Percentiles rank a stretch among this genome's conserved stretches.
Evolutionary conservation across 2,888 invertebrate species (phyloP).

Genomic region (Clistopyga incitator): DNA sequence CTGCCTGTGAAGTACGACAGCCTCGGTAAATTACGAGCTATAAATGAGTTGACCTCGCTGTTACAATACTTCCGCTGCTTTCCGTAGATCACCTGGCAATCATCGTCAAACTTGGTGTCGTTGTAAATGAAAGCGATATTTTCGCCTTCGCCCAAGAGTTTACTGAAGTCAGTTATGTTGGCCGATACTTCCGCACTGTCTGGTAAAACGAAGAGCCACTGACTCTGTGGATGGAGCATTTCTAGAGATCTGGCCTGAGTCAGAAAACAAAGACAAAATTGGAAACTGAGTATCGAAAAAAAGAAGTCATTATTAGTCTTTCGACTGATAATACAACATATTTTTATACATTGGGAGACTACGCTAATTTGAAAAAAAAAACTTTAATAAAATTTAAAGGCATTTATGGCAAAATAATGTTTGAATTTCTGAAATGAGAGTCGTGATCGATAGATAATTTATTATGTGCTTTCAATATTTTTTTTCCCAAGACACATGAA

Average conservation of each 20-base stretch:
- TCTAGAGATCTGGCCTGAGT: slow-evolving; percentile 87
- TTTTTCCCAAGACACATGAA: no score
- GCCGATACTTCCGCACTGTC: slow-evolving; percentile 85
- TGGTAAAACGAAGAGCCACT: slow-evolving; percentile 93
- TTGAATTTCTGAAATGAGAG: no score
- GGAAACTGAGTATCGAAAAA: not conserved
- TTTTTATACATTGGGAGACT: no score
- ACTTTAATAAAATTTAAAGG: no score
- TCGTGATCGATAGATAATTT: no score
- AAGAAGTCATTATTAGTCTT: not conserved
- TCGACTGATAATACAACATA: no score
- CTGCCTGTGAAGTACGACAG: slow-evolving; percentile 85
- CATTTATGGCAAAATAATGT: no score
- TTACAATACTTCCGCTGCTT: not conserved
- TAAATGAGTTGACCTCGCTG: not conserved
- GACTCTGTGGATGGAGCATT: slow-evolving; percentile 90
- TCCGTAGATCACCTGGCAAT: slow-evolving; percentile 85
- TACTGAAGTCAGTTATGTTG: slow-evolving; percentile 86
- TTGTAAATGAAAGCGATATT: slow-evolving; percentile 93
- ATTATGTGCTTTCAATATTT: no score
- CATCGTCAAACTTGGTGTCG: slow-evolving; percentile 85
- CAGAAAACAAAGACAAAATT: not conserved
- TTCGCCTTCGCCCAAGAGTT: slow-evolving; percentile 90
- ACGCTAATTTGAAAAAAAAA: no score
- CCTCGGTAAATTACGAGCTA: not conserved